phyloP scores from a whole-genome alignment of 1,140 invertebrate genomes.

The Aleiodes sp. region DNA sequence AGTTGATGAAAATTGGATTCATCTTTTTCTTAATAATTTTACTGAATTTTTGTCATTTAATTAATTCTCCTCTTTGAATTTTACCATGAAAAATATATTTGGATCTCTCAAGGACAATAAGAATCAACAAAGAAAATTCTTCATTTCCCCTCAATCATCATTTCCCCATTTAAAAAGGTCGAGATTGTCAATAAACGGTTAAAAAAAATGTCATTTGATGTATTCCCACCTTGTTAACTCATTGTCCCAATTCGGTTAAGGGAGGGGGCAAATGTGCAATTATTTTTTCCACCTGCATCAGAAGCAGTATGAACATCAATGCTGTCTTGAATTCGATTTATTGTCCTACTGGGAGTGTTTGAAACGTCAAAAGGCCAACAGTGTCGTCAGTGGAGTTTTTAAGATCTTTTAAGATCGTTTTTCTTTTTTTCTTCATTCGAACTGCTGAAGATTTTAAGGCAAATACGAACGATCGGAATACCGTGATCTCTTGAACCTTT shows the following conservation, averaged over 20 bases:
- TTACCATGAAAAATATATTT: too few relatives aligned
- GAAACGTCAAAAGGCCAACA: constrained; percentile 21
- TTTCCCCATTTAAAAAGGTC: not conserved
- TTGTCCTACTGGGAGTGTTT: constrained; percentile 5
- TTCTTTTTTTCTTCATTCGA: too few relatives aligned
- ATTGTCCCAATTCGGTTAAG: not conserved
- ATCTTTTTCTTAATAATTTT: too few relatives aligned
- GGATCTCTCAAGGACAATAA: too few relatives aligned
- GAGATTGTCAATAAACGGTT: not conserved
- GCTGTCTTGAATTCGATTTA: constrained; percentile 12
- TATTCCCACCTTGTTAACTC: not conserved
- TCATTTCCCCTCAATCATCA: constrained; percentile 7
- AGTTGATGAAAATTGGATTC: too few relatives aligned
- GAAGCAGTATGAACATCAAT: not conserved
- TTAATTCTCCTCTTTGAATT: too few relatives aligned
- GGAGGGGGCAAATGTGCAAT: not conserved
- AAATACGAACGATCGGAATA: constrained; percentile 32
- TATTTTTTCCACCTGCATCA: not conserved
- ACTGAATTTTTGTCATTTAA: too few relatives aligned
- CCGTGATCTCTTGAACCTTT: constrained; percentile 56
- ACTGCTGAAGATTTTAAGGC: constrained; percentile 20
- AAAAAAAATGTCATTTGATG: not conserved
- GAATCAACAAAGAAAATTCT: too few relatives aligned
- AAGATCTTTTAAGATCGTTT: not conserved
- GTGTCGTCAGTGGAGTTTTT: constrained; percentile 11